phyloP scores from a whole-genome alignment of 35 echinoderm and acorn worm species.

The Acanthaster planci region DNA sequence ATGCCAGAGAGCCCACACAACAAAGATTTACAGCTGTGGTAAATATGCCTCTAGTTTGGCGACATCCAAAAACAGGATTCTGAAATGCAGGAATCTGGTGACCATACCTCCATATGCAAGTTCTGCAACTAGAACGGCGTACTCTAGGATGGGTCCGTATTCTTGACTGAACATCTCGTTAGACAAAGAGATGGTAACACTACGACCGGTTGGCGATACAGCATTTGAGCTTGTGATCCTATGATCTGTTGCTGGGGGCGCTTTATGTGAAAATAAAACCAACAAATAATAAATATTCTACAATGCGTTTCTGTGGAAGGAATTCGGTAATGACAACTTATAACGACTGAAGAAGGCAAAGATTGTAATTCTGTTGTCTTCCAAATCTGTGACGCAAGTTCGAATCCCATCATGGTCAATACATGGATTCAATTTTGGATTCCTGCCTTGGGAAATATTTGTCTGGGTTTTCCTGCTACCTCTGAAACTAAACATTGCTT shows the following conservation, averaged over 20 bases:
- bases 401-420: too few relatives aligned
- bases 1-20: too few relatives aligned
- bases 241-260: not conserved
- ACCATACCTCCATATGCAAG: not conserved
- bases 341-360: not conserved
- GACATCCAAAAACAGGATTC: too few relatives aligned
- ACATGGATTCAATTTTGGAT: too few relatives aligned
- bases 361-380: too few relatives aligned
- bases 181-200: slow-evolving; percentile 19
- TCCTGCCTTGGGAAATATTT: too few relatives aligned
- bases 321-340: not conserved
- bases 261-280: not conserved
- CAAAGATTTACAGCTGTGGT: too few relatives aligned
- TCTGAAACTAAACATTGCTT: too few relatives aligned
- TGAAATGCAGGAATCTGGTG: too few relatives aligned
- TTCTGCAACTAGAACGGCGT: slow-evolving; percentile 45
- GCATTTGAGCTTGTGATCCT: not conserved
- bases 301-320: not conserved
- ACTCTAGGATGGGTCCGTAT: slow-evolving; percentile 33
- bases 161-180: slow-evolving; percentile 24
- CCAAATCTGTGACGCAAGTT: too few relatives aligned
- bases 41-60: too few relatives aligned
- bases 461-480: too few relatives aligned
- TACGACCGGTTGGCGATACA: not conserved
- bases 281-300: not conserved